phyloP scores from a whole-genome alignment of 2,113 vertebrate species.

The Lates calcarifer region DNA sequence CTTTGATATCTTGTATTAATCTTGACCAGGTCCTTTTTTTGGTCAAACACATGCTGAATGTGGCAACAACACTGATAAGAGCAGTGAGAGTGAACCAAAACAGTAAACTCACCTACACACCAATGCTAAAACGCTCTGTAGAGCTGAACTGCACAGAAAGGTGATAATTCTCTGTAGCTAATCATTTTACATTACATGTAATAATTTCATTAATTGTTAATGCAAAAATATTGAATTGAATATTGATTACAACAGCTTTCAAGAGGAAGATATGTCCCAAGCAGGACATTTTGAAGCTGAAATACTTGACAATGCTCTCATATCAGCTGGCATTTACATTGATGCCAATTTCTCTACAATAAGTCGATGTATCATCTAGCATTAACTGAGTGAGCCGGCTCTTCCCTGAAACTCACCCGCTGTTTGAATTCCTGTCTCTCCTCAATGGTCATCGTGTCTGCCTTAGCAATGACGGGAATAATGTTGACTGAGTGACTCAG shows the following conservation, averaged over 20 bases:
- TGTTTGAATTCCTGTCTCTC: slow-evolving; percentile 97
- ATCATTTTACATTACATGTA: background rate
- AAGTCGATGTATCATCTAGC: background rate
- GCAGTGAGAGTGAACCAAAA: background rate
- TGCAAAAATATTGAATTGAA: background rate
- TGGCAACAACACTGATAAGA: background rate
- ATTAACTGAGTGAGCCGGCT: background rate
- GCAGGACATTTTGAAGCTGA: background rate
- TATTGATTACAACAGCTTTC: background rate
- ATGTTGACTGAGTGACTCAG: slow-evolving; percentile 97
- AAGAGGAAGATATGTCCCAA: background rate
- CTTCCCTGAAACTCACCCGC: slow-evolving; percentile 84
- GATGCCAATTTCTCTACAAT: background rate
- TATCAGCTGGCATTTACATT: background rate
- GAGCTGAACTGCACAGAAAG: background rate
- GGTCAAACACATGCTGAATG: background rate
- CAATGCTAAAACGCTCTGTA: background rate
- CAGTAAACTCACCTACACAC: no score
- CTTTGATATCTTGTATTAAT: slow-evolving; percentile 5
- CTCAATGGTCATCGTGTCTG: slow-evolving; percentile 96
- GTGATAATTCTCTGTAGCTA: background rate
- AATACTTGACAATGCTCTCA: background rate
- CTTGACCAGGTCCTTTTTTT: background rate
- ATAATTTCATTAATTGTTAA: background rate
- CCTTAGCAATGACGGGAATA: slow-evolving; percentile 95